Evolutionary conservation across 1,140 invertebrate genomes (phyloP), one percentile per base, ranked within the genome.

Genomic region (Dendroctonus valens): DNA sequence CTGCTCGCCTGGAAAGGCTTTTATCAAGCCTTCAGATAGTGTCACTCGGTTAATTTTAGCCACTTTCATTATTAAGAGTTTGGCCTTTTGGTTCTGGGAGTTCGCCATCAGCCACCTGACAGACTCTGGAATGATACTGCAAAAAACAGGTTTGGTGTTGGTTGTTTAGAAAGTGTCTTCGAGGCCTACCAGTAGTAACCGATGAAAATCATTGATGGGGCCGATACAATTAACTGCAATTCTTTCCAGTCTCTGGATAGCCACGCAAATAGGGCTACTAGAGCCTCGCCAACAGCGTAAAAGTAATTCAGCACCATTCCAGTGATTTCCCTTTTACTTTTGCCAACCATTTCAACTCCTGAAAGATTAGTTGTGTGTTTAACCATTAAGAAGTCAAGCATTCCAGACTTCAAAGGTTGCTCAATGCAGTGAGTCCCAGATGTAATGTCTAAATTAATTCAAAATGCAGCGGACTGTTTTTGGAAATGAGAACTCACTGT

Each of bases 321-420:
- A 65, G 83, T 85, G 73, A 87, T 81, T 70, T 86, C 86, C 9
- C 88, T 79, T 75, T 84, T 86, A 14, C 77, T 76, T 6, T 81
- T 81, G 3, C 86, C 86, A 8, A 89, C 85, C 80, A 87, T 82
- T 79, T 89, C 88, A 11, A 89, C 81, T 44, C 84, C 86, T 87
- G 64, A 50, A 75, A 69, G 37, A 58, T 46, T 11, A 7, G 49
- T 0, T 26, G 2, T 41, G 11, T 9, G 3, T 26, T 26, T 26
- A 26, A 26, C 26, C 1, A 26, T 26, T 26, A 26, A 26, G 26
- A 26, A 26, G 3, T 3, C 26, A 26, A 26, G 26, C 1, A 26
- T 26, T 3, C 26, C 26, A n/a, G 1, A 26, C 11, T 46, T 4
- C 12, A 46, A 12, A 1, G 42, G 1, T 46, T 11, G 12, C 12